Evolutionary conservation across 1,140 invertebrate genomes (phyloP), one percentile per base, ranked within the genome.

Genomic region (Elysia chlorotica): DNA sequence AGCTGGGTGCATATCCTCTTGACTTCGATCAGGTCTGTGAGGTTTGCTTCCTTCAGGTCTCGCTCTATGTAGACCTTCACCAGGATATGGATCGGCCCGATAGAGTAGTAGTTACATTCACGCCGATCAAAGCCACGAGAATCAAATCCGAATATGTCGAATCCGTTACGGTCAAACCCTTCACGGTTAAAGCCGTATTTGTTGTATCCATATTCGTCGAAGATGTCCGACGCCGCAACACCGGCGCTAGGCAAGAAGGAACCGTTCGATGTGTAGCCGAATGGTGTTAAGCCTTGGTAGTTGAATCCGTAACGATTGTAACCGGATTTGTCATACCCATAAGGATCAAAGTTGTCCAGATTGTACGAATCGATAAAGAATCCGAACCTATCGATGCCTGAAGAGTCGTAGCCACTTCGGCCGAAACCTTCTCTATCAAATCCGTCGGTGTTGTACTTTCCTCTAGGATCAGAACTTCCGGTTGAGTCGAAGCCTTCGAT

Each of bases 291-390:
- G 33, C 76, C 81, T 70, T 78, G 74, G 14, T 38, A 74, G 48
- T 81, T 75, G 77, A 80, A 84, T 25, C 82, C 82, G 74, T 84
- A 84, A 33, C 82, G 73, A 57, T 84, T 78, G 62, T 78, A 82
- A n/a, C 83, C 83, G 6, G 74, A 78, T 56, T 76, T 57, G 53
- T 84, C 83, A 74, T 77, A 84, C 0, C 83, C 83, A 14, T 62
- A 31, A 30, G 70, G 35, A 76, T 82, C 78, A 72, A 80, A 80
- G 5, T 82, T 81, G 76, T 84, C 83, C 38, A 79, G 48, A 62
- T 84, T 83, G 57, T 78, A 84, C 23, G 74, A 74, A 36, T 84
- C 79, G 17, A 75, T 69, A 69, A 78, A 79, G 72, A 81, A 84
- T 48, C 80, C 81, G 74, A 71, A 76, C 37, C 73, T 67, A 65